phyloP scores from a whole-genome alignment of 2,888 invertebrate species.

The Drosophila lutescens region DNA sequence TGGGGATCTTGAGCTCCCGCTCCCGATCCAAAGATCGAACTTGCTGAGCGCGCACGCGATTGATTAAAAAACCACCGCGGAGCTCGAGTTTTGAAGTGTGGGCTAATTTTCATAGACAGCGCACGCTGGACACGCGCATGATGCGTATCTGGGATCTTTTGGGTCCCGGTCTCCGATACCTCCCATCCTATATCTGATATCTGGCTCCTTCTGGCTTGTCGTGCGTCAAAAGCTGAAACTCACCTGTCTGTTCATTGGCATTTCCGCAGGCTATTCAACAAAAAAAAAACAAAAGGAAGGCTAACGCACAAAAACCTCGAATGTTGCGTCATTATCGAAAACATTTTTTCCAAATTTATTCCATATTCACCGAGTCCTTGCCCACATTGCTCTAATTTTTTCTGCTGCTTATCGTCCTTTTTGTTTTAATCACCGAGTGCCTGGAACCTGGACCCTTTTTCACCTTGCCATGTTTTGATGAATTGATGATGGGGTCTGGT shows the following conservation, averaged over 20 bases:
- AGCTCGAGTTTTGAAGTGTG: slow-evolving; percentile 24
- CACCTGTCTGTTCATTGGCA: slow-evolving; percentile 67
- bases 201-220: slow-evolving; percentile 11
- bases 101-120: slow-evolving; percentile 66
- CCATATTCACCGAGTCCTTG: slow-evolving; percentile 67
- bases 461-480: slow-evolving; percentile 72
- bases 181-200: slow-evolving; percentile 2
- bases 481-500: slow-evolving; percentile 82
- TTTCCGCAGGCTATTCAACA: slow-evolving; percentile 68
- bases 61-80: slow-evolving; percentile 44
- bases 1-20: slow-evolving; percentile 17
- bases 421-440: slow-evolving; percentile 60
- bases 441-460: slow-evolving; percentile 30
- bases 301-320: slow-evolving; percentile 62
- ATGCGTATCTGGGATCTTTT: slow-evolving; percentile 53
- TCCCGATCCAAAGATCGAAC: slow-evolving; percentile 11
- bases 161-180: not conserved
- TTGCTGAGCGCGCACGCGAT: slow-evolving; percentile 52
- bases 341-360: slow-evolving; percentile 71
- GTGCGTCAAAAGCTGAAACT: slow-evolving; percentile 58
- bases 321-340: slow-evolving; percentile 76
- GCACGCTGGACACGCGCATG: slow-evolving; percentile 69
- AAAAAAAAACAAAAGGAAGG: slow-evolving; percentile 5
- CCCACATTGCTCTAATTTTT: slow-evolving; percentile 80
- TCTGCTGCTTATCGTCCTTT: slow-evolving; percentile 70